These are phyloP conservation scores for Diachasmimorpha longicaudata DNA, from an alignment of 1,140 invertebrate species.

Conservation along the genomic window DNA sequence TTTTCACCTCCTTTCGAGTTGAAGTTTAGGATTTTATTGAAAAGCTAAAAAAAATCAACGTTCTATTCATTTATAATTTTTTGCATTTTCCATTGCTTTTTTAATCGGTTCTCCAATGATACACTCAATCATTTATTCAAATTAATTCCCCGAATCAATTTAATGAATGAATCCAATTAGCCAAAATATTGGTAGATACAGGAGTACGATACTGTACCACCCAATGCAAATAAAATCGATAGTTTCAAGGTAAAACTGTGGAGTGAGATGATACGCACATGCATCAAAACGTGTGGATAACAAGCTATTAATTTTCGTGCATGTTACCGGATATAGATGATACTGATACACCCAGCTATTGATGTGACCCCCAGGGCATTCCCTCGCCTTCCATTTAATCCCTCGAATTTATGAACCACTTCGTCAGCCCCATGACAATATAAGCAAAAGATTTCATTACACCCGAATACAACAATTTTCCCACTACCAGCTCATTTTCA, in stretches of 20 bases:
- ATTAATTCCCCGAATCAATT: too few species aligned
- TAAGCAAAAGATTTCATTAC: not conserved
- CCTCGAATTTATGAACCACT: not conserved
- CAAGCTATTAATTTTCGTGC: conserved; percentile 25
- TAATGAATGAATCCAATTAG: too few species aligned
- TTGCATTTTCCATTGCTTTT: not conserved
- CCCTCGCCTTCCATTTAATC: not conserved
- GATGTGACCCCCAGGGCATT: conserved; percentile 12
- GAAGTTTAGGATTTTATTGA: too few species aligned
- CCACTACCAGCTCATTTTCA: too few species aligned
- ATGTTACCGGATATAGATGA: conserved; percentile 13
- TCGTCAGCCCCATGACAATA: not conserved
- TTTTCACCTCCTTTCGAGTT: too few species aligned
- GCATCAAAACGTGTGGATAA: conserved; percentile 9
- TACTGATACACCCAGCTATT: conserved; percentile 2
- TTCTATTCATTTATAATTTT: too few species aligned
- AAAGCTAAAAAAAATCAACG: too few species aligned
- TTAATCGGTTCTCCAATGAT: too few species aligned
- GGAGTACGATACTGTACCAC: not conserved
- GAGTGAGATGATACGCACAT: not conserved
- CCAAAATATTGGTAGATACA: too few species aligned
- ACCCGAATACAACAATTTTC: not conserved
- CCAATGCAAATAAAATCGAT: not conserved
- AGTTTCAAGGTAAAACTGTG: not conserved
- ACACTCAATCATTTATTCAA: too few species aligned